Base-by-base conservation (phyloP, 2,888 invertebrate genomes). In the Plebejus anna region DNA sequence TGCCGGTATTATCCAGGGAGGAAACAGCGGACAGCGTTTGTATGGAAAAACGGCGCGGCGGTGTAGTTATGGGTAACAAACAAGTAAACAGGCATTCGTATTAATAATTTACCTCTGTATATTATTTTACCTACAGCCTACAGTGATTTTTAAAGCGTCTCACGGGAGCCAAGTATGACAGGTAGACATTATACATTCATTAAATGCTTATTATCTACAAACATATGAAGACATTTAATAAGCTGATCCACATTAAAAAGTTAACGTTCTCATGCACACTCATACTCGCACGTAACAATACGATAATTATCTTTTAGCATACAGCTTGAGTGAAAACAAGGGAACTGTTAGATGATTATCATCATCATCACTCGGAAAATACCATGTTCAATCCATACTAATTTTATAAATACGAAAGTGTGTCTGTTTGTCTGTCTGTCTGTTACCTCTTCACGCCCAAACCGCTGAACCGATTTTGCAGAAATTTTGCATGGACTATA, bases 261-360 rank as follows among this genome's bases (percentile, higher is more conserved):
- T n/a, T 4, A 22, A 55, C 13, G 51, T 55, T 55, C 75, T 36
- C 36, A 76, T 70, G 70, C 38, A 70, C 47, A 57, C 51, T 70
- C 76, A 70, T 76, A 76, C 51, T 76, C 76, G 76, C 76, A 76
- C 55, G 55, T 70, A 76, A 76, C 76, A 76, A 76, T 76, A 47
- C 51, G 22, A n/a, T 51, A 76, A 76, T 76, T 76, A 76, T 70
- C 70, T 76, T 66, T 70, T 76, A 76, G 76, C 70, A 22, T 77
- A 75, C 42, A 77, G 75, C 76, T 77, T 72, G 75, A 77, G 77
- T 57, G 76, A 76, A 75, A 77, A 70, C 76, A 78, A 55, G 77
- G 55, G 77, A 78, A 77, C 77, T 66, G 66, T 66, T 66, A 66
- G 61, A 32, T 66, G 61, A 66, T 11, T 11, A 66, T 32, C 66